phyloP scores from a whole-genome alignment of 2,797 vertebrate genomes.

The Vultur gryphus region DNA sequence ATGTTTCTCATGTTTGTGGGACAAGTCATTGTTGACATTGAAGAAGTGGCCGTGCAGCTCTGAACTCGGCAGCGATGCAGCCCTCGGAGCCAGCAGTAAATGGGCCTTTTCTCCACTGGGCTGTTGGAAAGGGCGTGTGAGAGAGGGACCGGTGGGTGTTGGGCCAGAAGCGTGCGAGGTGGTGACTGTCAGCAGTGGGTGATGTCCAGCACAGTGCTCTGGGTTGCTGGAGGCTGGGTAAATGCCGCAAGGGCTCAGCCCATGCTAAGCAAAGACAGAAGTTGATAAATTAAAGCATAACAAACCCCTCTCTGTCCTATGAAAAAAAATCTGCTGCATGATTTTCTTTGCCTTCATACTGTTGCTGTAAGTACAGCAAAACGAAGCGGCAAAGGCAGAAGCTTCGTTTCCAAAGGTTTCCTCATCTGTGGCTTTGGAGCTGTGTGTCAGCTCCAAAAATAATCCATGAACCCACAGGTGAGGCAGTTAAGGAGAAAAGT shows the following conservation, averaged over 20 bases:
- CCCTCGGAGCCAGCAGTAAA: background rate
- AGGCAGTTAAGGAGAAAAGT: background rate
- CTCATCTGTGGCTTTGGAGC: background rate
- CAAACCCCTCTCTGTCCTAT: accelerated
- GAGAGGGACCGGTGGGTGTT: accelerated
- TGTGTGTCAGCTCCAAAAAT: background rate
- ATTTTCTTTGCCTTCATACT: background rate
- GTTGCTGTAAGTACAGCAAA: background rate
- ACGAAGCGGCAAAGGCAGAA: background rate
- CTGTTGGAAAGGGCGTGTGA: background rate
- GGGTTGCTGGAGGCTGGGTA: background rate
- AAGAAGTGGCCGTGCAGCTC: accelerated
- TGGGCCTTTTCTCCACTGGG: background rate
- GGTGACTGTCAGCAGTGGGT: background rate
- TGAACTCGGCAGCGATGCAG: accelerated
- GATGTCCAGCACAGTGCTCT: background rate
- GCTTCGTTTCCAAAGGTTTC: background rate
- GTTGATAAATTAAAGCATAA: background rate
- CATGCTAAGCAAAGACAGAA: accelerated
- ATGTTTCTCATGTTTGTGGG: background rate
- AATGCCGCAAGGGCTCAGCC: background rate
- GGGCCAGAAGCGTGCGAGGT: background rate
- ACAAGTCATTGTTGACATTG: background rate
- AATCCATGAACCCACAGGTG: too few species aligned
- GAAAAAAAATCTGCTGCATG: accelerated